phyloP scores from a whole-genome alignment of 2,113 vertebrate genomes.

The Felis chaus region DNA sequence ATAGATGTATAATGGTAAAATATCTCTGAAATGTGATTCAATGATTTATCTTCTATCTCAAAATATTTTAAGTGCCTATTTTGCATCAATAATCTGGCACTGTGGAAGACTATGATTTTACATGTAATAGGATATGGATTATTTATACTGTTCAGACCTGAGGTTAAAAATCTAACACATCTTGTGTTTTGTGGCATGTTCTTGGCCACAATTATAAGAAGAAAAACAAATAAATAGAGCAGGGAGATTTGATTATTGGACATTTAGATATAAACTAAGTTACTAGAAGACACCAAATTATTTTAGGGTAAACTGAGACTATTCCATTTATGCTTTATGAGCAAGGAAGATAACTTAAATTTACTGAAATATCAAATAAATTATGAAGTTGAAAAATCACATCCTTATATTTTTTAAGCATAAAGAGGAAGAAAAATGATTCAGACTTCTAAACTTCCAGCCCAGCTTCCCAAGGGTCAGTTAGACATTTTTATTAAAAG shows the following conservation, averaged over 20 bases:
- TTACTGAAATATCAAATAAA: conserved; percentile 63
- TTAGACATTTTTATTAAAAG: conserved; percentile 83
- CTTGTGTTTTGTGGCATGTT: not conserved
- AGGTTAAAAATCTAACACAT: not conserved
- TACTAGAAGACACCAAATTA: not conserved
- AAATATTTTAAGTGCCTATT: not conserved
- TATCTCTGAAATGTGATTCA: not conserved
- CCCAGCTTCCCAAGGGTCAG: conserved; percentile 79
- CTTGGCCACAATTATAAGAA: not conserved
- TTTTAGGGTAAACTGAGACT: conserved; percentile 27
- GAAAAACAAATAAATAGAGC: not conserved
- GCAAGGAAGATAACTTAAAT: conserved; percentile 40
- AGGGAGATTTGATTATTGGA: not conserved
- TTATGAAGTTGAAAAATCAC: conserved; percentile 50
- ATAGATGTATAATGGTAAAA: not conserved
- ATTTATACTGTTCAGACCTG: conserved; percentile 3
- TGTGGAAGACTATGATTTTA: not conserved
- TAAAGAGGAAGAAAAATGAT: conserved; percentile 77
- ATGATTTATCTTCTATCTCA: not conserved
- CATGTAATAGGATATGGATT: not conserved
- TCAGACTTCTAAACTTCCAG: conserved; percentile 79
- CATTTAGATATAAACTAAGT: conserved; percentile 13
- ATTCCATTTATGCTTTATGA: conserved; percentile 51
- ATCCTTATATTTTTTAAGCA: conserved; percentile 41
- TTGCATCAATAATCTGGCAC: not conserved